phyloP scores from a whole-genome alignment of 2,113 vertebrate genomes.

The Muntiacus muntjak region DNA sequence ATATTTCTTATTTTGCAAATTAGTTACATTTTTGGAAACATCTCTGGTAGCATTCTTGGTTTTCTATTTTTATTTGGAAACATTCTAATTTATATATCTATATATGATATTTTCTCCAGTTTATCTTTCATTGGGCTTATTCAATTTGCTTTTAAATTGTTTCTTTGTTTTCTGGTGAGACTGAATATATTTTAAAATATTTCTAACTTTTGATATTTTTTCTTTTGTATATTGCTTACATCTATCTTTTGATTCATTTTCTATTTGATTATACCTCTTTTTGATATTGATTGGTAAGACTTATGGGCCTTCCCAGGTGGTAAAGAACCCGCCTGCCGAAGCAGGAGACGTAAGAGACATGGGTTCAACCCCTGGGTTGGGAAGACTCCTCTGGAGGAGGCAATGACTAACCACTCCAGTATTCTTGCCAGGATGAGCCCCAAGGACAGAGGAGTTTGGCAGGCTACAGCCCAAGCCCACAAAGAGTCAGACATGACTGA shows the following conservation, averaged over 20 bases:
- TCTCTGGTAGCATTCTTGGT: background rate
- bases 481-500: background rate
- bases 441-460: background rate
- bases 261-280: background rate
- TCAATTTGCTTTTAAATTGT: background rate
- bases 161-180: background rate
- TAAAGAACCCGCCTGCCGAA: accelerated
- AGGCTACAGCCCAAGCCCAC: background rate
- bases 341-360: background rate
- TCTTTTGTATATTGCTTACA: background rate
- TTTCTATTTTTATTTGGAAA: background rate
- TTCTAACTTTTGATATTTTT: background rate
- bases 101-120: background rate
- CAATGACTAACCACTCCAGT: background rate
- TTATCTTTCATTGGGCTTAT: background rate
- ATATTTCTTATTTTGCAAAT: background rate
- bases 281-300: background rate
- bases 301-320: background rate
- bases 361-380: background rate
- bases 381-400: background rate
- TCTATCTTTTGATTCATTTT: background rate
- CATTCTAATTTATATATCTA: background rate
- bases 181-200: background rate
- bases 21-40: background rate
- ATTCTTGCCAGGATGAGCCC: background rate